phyloP scores from a whole-genome alignment of 2,113 vertebrate genomes.

The Hyperoodon ampullatus region DNA sequence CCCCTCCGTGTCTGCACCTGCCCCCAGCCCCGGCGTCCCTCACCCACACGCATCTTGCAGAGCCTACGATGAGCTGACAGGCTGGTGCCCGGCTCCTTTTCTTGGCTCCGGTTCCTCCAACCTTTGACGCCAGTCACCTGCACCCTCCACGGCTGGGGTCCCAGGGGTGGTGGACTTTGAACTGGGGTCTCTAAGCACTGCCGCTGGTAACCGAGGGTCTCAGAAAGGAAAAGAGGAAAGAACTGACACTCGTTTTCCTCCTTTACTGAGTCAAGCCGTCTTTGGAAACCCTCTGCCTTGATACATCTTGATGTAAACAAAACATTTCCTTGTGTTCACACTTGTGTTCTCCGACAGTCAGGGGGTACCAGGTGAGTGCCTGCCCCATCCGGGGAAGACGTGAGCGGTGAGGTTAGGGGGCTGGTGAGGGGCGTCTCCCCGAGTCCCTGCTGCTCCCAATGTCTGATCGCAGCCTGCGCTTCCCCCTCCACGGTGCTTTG shows the following conservation, averaged over 20 bases:
- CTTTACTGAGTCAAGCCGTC: background rate
- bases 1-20: background rate
- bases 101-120: no score
- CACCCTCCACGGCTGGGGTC: background rate
- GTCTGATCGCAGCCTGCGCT: background rate
- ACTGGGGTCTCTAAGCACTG: background rate
- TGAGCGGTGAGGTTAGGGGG: background rate
- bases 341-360: background rate
- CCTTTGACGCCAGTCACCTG: background rate
- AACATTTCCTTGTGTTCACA: background rate
- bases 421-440: background rate
- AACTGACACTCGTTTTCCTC: background rate
- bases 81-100: background rate
- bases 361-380: background rate
- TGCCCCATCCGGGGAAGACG: background rate
- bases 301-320: background rate
- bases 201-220: background rate
- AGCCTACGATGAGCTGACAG: background rate
- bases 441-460: background rate
- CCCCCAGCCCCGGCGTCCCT: background rate
- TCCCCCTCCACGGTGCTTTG: background rate
- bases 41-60: background rate
- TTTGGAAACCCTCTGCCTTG: background rate
- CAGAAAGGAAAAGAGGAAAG: background rate
- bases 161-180: background rate